Base-by-base conservation (phyloP, 2,888 invertebrate species). In the Tyria jacobaeae region DNA sequence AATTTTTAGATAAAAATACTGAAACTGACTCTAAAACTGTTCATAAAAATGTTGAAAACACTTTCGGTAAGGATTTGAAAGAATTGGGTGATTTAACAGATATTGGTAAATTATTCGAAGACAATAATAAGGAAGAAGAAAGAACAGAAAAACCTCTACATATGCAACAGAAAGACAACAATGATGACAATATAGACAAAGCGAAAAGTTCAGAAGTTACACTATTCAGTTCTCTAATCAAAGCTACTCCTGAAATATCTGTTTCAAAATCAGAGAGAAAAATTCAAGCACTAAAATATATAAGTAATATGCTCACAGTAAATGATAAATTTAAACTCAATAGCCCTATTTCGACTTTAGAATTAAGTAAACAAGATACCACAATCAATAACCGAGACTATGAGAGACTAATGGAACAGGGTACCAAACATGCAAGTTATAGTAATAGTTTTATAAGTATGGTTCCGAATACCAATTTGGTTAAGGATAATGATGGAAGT, bases 1-100 rank as follows among this genome's bases (percentile, higher is more conserved):
- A 71, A 41, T 37, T 71, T 34, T 58, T 76, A 41, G 50, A 44
- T 14, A 50, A 58, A 24, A 34, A 50, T 37, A 37, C 24, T 31
- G 17, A 50, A 41, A 15, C 49, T 9, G 27, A 55, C 17, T 9
- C 49, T 17, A 5, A 41, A 25, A 1, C 31, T 25, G 10, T 44
- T 52, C n/a, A 41, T 6, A 39, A 34, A 58, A 47, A 44, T 7
- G 17, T 15, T 14, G 27, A 47, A 12, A 25, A 37, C 5, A 24
- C 31, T 5, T 44, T 35, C 14, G 44, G 25, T 14, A 21, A 55
- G 47, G 47, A 49, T 41, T 10, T 52, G 2, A 53, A 27, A 54
- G 37, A 37, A 54, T 27, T 54, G 3, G 39, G n/a, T 41, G 60
- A 44, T 39, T 9, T 60, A 31, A 14, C 21, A 15, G 49, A 54